Conservation (phyloP, 2,888 invertebrate genomes). For the Hartigia nigra region DNA sequence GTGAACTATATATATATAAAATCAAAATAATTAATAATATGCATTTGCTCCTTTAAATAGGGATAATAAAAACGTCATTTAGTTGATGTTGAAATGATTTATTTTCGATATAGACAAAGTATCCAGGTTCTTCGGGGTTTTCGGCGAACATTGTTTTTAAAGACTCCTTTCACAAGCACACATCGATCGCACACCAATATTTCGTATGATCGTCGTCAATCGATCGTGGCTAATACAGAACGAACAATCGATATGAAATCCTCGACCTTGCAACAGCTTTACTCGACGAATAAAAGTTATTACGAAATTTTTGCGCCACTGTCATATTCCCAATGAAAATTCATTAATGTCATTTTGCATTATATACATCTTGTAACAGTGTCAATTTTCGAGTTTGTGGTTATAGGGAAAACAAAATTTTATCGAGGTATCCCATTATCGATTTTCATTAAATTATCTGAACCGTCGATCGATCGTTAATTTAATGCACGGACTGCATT, state of each 20-base stretch:
- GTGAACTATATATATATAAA: too few species aligned
- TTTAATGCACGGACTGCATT: background rate
- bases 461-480: background rate
- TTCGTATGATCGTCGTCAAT: slow-evolving; percentile 5
- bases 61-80: background rate
- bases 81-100: slow-evolving; percentile 28
- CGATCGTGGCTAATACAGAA: background rate
- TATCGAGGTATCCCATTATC: slow-evolving; percentile 5
- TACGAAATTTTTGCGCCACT: background rate
- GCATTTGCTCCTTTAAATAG: background rate
- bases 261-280: background rate
- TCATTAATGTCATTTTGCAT: background rate
- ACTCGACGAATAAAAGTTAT: background rate
- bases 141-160: slow-evolving; percentile 47
- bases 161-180: slow-evolving; percentile 40
- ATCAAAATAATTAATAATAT: too few species aligned
- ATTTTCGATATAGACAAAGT: slow-evolving; percentile 40
- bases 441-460: slow-evolving; percentile 17
- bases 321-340: background rate
- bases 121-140: slow-evolving; percentile 34
- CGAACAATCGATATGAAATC: background rate
- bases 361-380: background rate
- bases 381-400: background rate
- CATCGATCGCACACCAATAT: slow-evolving; percentile 22
- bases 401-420: slow-evolving; percentile 1